A percentile compares a stretch with the other conserved stretches of the same genome.
Evolutionary conservation across 2,113 vertebrate genomes (phyloP).

Genomic region (Cromileptes altivelis): DNA sequence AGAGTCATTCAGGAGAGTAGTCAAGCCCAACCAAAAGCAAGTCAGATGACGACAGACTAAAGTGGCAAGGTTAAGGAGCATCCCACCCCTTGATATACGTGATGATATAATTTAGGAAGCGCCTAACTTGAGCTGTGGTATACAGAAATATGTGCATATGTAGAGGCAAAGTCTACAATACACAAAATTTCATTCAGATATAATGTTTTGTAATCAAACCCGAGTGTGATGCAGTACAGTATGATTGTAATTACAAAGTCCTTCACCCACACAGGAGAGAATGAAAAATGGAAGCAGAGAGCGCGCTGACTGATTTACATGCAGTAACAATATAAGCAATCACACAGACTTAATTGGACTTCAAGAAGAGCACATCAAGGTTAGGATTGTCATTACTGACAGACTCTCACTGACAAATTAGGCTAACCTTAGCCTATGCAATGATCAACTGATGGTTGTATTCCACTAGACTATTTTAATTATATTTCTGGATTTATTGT

Average conservation of each 20-base stretch:
- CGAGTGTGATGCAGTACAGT: conserved; percentile 19
- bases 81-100: conserved; percentile 15
- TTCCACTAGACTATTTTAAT: conserved; percentile 67
- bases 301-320: conserved; percentile 67
- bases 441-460: conserved; percentile 59
- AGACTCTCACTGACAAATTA: conserved; percentile 69
- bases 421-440: conserved; percentile 63
- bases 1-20: conserved; percentile 48
- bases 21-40: conserved; percentile 32
- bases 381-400: conserved; percentile 75
- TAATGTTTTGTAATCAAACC: conserved; percentile 27
- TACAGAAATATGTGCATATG: conserved; percentile 25
- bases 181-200: conserved; percentile 17
- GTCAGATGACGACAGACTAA: background rate
- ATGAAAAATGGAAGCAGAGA: conserved; percentile 49
- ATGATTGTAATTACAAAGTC: conserved; percentile 49
- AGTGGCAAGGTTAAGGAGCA: conserved; percentile 17
- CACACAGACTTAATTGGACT: conserved; percentile 76
- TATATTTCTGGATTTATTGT: conserved; percentile 69
- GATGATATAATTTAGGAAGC: conserved; percentile 36
- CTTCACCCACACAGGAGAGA: conserved; percentile 30
- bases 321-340: conserved; percentile 75
- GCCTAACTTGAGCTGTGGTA: conserved; percentile 17
- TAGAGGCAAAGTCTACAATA: background rate
- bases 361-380: conserved; percentile 75